Percentiles rank a stretch among this genome's conserved stretches.
Evolutionary conservation across 1,140 invertebrate genomes (phyloP).

Genomic region (Parasteatoda tepidariorum): DNA sequence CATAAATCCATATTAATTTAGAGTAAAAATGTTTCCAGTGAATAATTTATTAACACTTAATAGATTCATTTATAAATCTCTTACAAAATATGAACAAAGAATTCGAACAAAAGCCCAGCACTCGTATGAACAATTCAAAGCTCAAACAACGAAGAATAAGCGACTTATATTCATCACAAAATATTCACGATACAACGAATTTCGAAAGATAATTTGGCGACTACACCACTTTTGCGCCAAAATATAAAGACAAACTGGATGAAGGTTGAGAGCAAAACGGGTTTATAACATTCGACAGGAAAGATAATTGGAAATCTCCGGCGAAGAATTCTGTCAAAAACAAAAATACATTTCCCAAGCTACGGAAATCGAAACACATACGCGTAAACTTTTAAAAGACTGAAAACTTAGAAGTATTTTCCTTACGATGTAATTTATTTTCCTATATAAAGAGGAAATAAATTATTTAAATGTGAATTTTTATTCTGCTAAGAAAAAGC

Average conservation of each 20-base stretch:
- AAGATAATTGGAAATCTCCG: neutral
- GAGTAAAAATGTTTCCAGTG: no score
- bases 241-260: neutral
- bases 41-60: no score
- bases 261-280: neutral
- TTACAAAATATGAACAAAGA: no score
- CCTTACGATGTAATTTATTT: neutral
- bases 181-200: no score
- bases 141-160: no score
- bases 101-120: no score
- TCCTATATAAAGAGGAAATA: neutral
- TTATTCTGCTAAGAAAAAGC: neutral
- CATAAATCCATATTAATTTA: no score
- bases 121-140: no score
- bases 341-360: neutral
- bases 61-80: no score
- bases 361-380: neutral
- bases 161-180: no score
- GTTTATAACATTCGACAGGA: neutral
- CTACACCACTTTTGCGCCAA: neutral
- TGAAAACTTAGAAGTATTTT: neutral
- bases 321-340: neutral
- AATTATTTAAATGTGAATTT: neutral
- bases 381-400: neutral
- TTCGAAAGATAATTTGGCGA: no score